Evolutionary conservation across 2,888 invertebrate species (phyloP).

Genomic region (Neocrepidodera transversa): DNA sequence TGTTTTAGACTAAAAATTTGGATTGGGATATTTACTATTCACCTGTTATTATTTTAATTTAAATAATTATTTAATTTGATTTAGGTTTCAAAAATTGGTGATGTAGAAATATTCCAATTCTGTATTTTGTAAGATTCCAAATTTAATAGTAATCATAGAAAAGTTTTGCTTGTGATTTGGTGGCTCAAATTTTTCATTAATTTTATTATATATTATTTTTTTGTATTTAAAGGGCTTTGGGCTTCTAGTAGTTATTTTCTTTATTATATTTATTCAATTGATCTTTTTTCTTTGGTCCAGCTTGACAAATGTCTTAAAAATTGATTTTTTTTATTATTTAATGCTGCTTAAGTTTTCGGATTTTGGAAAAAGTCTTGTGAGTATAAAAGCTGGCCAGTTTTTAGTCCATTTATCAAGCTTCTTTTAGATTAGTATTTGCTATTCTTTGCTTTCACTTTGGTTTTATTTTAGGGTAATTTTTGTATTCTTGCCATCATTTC

Average conservation of each 20-base stretch:
- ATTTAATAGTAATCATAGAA: background rate
- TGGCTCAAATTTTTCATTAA: conserved; percentile 35
- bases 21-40: too few species aligned
- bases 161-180: conserved; percentile 24
- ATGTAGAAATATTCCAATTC: too few species aligned
- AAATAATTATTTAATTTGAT: too few species aligned
- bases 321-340: conserved; percentile 36
- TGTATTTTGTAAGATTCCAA: background rate
- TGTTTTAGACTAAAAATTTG: too few species aligned
- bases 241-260: conserved; percentile 42
- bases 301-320: conserved; percentile 48
- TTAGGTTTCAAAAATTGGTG: too few species aligned
- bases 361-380: conserved; percentile 57
- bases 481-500: conserved; percentile 12
- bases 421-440: conserved; percentile 4
- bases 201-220: conserved; percentile 28
- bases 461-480: background rate
- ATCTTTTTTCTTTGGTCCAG: conserved; percentile 46
- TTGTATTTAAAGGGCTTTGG: conserved; percentile 31
- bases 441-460: background rate
- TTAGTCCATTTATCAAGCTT: conserved; percentile 43
- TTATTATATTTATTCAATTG: conserved; percentile 37
- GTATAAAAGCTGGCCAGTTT: conserved; percentile 47
- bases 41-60: too few species aligned
- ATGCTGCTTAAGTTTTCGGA: conserved; percentile 52